Percentiles rank a stretch among this genome's conserved stretches.
phyloP scores from a whole-genome alignment of 2,113 vertebrate species.

The Cnemophilus loriae region DNA sequence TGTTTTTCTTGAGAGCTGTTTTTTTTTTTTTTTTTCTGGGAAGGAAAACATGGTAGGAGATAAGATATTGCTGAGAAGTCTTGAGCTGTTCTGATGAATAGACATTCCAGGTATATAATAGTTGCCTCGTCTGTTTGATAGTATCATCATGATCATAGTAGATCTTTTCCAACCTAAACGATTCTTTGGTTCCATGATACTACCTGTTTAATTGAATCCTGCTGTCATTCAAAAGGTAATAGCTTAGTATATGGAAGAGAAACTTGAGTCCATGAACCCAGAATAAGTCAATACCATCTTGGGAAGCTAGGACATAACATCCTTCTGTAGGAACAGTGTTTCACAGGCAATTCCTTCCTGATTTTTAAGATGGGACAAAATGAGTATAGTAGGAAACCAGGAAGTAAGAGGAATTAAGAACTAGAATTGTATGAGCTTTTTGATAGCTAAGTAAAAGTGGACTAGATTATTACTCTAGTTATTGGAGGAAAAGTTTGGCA shows the following conservation, averaged over 20 bases:
- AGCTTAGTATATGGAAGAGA: not conserved
- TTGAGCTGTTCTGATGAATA: not conserved
- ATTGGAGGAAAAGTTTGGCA: not conserved
- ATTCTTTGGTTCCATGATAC: not conserved
- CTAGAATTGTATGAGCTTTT: not conserved
- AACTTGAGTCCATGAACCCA: not conserved
- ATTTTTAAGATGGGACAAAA: not conserved
- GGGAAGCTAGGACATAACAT: not conserved
- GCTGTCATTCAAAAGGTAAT: not conserved
- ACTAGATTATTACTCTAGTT: not conserved
- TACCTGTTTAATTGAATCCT: not conserved
- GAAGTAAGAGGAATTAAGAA: not conserved
- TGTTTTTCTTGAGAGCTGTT: not conserved
- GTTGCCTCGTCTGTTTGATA: not conserved
- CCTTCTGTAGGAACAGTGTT: not conserved
- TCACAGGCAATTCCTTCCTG: not conserved
- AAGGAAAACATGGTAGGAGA: not conserved
- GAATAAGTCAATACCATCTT: not conserved
- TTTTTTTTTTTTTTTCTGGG: not conserved
- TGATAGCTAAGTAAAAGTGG: not conserved
- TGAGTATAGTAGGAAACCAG: not conserved
- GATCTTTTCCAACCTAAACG: not conserved
- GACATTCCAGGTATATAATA: not conserved
- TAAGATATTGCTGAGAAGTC: not conserved
- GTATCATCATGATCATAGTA: not conserved